Evolutionary conservation across 2,113 vertebrate species (phyloP).

Genomic region (Poicephalus gulielmi): DNA sequence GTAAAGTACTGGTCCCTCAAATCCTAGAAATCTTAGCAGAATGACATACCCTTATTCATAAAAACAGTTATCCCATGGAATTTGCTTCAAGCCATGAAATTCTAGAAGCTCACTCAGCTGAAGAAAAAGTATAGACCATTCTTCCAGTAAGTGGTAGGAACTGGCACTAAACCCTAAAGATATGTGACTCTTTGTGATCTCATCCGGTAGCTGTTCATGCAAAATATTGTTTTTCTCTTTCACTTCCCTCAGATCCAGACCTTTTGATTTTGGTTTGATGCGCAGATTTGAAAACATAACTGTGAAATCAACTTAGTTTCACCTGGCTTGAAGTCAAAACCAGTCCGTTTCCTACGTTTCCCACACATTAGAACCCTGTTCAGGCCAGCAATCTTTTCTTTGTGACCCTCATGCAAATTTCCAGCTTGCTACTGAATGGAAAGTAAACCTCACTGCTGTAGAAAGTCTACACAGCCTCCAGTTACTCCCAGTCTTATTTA

Average conservation of each 20-base stretch:
- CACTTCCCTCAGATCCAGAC: slow-evolving; percentile 52
- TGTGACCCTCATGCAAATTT: neutral
- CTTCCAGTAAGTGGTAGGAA: neutral
- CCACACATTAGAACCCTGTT: neutral
- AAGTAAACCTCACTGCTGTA: neutral
- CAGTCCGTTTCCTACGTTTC: neutral
- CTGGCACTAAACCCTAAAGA: neutral
- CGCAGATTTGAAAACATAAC: slow-evolving; percentile 13
- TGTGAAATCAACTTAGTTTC: slow-evolving; percentile 63
- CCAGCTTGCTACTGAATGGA: neutral
- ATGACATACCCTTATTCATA: neutral
- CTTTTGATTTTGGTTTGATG: slow-evolving; percentile 60
- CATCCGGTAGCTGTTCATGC: slow-evolving; percentile 38
- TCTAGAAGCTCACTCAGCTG: neutral
- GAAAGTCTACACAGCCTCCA: neutral
- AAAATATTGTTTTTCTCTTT: slow-evolving; percentile 69
- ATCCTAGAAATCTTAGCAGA: neutral
- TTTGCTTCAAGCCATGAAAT: neutral
- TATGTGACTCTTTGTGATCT: slow-evolving; percentile 30
- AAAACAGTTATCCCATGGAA: neutral
- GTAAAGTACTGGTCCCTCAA: neutral
- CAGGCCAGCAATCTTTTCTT: neutral
- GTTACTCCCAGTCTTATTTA: neutral
- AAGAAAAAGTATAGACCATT: neutral
- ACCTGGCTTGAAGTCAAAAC: slow-evolving; percentile 48